phyloP scores from a whole-genome alignment of 2,113 vertebrate species.

The Ageneiosus marmoratus region DNA sequence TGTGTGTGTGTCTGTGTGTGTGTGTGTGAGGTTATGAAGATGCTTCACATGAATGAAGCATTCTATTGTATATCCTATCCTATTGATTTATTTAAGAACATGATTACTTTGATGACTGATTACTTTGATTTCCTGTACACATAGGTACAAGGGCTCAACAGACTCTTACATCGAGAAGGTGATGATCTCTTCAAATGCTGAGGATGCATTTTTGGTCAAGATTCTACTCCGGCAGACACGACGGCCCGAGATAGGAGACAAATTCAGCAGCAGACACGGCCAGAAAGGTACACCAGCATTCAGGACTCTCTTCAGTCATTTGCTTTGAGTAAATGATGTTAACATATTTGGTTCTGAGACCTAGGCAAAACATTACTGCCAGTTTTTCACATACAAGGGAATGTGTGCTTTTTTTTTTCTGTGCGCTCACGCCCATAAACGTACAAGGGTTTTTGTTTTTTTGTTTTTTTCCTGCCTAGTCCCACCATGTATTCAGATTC shows the following conservation, averaged over 20 bases:
- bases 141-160: slow-evolving; percentile 93
- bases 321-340: not conserved
- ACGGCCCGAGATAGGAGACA: slow-evolving; percentile 96
- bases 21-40: too few relatives aligned
- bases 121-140: not conserved
- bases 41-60: not conserved
- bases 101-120: not conserved
- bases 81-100: too few relatives aligned
- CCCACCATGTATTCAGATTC: slow-evolving; percentile 57
- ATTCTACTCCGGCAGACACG: slow-evolving; percentile 97
- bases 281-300: slow-evolving; percentile 86
- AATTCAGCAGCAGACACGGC: slow-evolving; percentile 97
- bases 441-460: not conserved
- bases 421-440: not conserved
- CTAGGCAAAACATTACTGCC: not conserved
- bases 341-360: not conserved
- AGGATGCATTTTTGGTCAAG: slow-evolving; percentile 97
- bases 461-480: not conserved
- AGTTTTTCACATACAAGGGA: not conserved
- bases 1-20: too few relatives aligned
- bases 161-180: slow-evolving; percentile 98
- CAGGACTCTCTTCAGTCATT: not conserved
- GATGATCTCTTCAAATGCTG: slow-evolving; percentile 98
- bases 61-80: too few relatives aligned
- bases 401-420: not conserved